phyloP scores from a whole-genome alignment of 1,140 invertebrate species.

The Brachionus sp. region DNA sequence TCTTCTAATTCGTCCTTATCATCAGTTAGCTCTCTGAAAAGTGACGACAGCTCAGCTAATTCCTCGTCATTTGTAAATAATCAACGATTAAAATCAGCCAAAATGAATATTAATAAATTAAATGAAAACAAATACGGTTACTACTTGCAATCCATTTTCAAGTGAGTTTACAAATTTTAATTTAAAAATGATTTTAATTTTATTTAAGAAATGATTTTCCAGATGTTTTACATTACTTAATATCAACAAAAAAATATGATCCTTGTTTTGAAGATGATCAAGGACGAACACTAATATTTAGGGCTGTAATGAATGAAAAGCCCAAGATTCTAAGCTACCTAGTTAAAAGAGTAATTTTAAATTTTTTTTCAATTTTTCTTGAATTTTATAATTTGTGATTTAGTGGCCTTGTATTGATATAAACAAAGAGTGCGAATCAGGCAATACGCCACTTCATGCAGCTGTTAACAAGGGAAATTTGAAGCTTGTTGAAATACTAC shows the following conservation, averaged over 20 bases:
- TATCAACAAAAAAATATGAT: conserved; percentile 51
- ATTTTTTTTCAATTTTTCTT: not conserved
- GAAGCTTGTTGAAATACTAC: conserved; percentile 51
- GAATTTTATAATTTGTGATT: conserved; percentile 48
- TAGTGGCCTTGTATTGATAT: conserved; percentile 50
- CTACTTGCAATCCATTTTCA: not conserved
- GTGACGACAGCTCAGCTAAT: not conserved
- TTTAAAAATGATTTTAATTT: not conserved
- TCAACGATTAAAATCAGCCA: conserved; percentile 6
- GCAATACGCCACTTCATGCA: conserved; percentile 57
- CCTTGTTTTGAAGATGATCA: conserved; percentile 50
- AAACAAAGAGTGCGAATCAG: conserved; percentile 54
- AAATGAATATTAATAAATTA: not conserved
- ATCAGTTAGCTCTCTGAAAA: conserved; percentile 7
- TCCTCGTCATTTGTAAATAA: conserved; percentile 15
- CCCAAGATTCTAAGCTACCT: conserved; percentile 53
- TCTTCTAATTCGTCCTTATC: conserved; percentile 12
- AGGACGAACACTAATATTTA: conserved; percentile 52
- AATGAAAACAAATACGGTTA: not conserved
- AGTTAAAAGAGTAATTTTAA: conserved; percentile 51
- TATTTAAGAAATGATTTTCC: conserved; percentile 49
- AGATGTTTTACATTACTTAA: conserved; percentile 57
- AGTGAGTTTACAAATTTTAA: not conserved
- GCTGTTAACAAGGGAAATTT: conserved; percentile 55
- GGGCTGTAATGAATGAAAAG: conserved; percentile 56